Conservation (phyloP, 2,888 invertebrate genomes). For the Ceramica pisi region DNA sequence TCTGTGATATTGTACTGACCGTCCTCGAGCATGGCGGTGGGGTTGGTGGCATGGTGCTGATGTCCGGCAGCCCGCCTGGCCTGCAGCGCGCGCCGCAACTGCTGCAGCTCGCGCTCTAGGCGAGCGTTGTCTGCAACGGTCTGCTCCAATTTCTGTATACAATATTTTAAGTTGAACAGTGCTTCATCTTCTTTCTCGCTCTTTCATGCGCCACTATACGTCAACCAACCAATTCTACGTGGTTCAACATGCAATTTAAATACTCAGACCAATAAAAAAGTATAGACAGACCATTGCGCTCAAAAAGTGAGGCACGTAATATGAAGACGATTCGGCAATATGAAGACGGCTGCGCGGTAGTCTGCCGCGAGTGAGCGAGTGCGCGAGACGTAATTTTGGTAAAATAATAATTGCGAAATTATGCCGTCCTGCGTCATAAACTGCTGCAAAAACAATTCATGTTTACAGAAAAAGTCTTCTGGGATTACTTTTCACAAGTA, state of each 20-base stretch:
- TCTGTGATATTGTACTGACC: conserved; percentile 72
- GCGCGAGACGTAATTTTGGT: too few species aligned
- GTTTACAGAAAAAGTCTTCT: too few species aligned
- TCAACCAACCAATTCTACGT: neutral
- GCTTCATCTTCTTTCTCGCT: neutral
- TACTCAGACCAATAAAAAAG: too few species aligned
- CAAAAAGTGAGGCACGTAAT: too few species aligned
- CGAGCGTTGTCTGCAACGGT: conserved; percentile 97
- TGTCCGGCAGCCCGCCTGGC: conserved; percentile 91
- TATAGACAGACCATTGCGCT: too few species aligned
- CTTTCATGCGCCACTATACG: neutral
- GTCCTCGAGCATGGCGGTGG: conserved; percentile 93
- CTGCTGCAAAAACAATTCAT: too few species aligned
- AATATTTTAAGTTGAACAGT: neutral
- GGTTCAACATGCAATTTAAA: conserved; percentile 4
- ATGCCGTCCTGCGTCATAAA: too few species aligned
- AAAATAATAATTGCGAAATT: too few species aligned
- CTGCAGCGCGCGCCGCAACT: conserved; percentile 95
- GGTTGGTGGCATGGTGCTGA: conserved; percentile 64
- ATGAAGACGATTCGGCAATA: too few species aligned
- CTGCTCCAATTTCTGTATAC: conserved; percentile 95
- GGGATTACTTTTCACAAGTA: too few species aligned
- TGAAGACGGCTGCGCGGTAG: too few species aligned
- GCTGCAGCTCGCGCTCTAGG: conserved; percentile 96
- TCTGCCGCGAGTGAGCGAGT: too few species aligned